phyloP scores from a whole-genome alignment of 2,888 invertebrate species.

The Harmothoe impar region DNA sequence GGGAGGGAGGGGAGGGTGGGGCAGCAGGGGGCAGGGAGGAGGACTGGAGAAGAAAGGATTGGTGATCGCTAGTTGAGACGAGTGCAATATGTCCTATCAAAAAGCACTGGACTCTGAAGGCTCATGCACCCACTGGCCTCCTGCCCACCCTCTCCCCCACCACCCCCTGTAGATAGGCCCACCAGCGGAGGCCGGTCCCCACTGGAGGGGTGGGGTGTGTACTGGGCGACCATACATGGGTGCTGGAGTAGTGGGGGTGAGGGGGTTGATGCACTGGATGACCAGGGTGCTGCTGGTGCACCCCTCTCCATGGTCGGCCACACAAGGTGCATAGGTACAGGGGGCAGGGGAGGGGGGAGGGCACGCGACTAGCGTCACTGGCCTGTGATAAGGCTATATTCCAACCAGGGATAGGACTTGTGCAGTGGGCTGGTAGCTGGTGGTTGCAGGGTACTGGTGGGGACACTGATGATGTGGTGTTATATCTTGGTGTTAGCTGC shows the following conservation, averaged over 20 bases:
- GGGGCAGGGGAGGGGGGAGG: background rate
- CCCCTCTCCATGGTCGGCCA: slow-evolving; percentile 17
- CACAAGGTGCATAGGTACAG: background rate
- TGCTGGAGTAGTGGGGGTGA: background rate
- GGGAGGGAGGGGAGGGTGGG: background rate
- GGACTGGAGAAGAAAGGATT: background rate
- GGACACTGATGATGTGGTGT: no score
- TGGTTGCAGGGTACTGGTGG: no score
- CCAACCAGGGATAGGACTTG: background rate
- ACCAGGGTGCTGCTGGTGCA: background rate
- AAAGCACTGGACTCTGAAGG: slow-evolving; percentile 53
- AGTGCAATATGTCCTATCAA: slow-evolving; percentile 56
- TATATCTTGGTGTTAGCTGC: background rate
- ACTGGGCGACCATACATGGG: background rate
- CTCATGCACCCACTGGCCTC: background rate
- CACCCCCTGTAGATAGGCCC: background rate
- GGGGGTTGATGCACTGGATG: background rate
- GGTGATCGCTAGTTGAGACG: slow-evolving; percentile 36
- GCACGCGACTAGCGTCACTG: background rate
- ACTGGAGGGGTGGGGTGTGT: background rate
- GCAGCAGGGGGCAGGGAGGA: background rate
- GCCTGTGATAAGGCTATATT: background rate
- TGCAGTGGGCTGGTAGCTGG: background rate
- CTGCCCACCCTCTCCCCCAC: slow-evolving; percentile 7
- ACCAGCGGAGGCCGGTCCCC: background rate